Conservation (phyloP, 2,888 invertebrate genomes). For the Tetranychus truncatus region DNA sequence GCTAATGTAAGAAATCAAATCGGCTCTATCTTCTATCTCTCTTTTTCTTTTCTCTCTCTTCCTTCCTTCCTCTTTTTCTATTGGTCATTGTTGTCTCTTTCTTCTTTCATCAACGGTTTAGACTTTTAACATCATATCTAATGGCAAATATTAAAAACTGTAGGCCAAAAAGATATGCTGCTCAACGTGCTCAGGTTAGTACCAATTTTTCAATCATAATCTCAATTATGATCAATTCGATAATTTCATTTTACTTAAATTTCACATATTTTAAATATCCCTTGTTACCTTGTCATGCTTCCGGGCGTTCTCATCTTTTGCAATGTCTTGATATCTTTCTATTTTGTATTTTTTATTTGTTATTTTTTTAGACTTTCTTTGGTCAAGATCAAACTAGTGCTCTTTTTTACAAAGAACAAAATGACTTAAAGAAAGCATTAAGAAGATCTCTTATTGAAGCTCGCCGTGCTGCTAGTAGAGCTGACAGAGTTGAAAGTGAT, state of each 20-base stretch:
- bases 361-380: not conserved
- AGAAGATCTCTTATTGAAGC: slow-evolving; percentile 7
- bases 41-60: not conserved
- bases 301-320: not conserved
- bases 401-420: slow-evolving; percentile 6
- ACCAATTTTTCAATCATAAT: not conserved
- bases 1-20: not conserved
- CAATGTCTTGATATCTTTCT: not conserved
- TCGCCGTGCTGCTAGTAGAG: not conserved
- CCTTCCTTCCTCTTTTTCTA: not conserved
- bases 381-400: not conserved
- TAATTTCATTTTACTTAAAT: not conserved
- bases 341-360: not conserved
- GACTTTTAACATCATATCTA: not conserved
- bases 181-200: slow-evolving; percentile 7
- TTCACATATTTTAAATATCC: not conserved
- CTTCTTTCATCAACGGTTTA: not conserved
- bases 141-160: not conserved
- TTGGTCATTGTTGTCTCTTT: not conserved
- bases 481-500: not conserved
- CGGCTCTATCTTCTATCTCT: not conserved
- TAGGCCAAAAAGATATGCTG: slow-evolving; percentile 10
- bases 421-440: slow-evolving; percentile 12
- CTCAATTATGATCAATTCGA: not conserved
- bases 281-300: not conserved